Conservation (phyloP, 2,113 vertebrate genomes). For the Merops nubicus region DNA sequence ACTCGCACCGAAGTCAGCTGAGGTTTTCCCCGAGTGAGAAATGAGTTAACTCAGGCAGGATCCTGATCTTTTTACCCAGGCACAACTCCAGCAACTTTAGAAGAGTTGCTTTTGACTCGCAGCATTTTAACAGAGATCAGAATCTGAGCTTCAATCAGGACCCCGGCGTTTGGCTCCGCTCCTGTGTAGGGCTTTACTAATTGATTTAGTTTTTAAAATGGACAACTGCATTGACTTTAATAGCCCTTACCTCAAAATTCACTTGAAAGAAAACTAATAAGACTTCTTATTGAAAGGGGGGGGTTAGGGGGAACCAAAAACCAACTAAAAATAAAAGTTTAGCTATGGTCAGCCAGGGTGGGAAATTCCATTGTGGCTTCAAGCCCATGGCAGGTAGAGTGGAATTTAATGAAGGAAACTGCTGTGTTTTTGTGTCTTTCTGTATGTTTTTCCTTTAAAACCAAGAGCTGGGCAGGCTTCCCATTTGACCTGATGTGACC, state of each 20-base stretch:
- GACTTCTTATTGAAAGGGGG: slow-evolving; percentile 62
- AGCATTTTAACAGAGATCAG: slow-evolving; percentile 27
- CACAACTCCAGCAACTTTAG: slow-evolving; percentile 43
- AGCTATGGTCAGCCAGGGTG: slow-evolving; percentile 81
- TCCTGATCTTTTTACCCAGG: slow-evolving; percentile 60
- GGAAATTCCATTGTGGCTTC: slow-evolving; percentile 87
- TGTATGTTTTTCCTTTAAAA: slow-evolving; percentile 90
- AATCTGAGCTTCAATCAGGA: slow-evolving; percentile 16
- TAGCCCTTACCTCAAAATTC: slow-evolving; percentile 76
- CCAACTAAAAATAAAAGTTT: slow-evolving; percentile 78
- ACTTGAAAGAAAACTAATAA: slow-evolving; percentile 75
- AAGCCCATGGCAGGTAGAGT: slow-evolving; percentile 87
- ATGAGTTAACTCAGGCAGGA: slow-evolving; percentile 41
- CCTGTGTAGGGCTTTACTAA: slow-evolving; percentile 11
- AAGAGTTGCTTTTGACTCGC: slow-evolving; percentile 50
- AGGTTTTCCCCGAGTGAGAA: slow-evolving; percentile 19
- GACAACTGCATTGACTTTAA: slow-evolving; percentile 68
- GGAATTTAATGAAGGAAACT: slow-evolving; percentile 89
- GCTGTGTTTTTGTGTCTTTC: slow-evolving; percentile 88
- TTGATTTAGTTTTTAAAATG: slow-evolving; percentile 55
- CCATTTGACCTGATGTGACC: slow-evolving; percentile 86
- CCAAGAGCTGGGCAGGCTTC: slow-evolving; percentile 85
- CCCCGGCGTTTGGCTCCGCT: not conserved
- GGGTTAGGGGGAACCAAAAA: no score
- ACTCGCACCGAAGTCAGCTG: not conserved